Percentiles rank a stretch among this genome's conserved stretches.
Conservation (phyloP, 2,797 vertebrate species). For the Hippopotamyrus pictus region DNA sequence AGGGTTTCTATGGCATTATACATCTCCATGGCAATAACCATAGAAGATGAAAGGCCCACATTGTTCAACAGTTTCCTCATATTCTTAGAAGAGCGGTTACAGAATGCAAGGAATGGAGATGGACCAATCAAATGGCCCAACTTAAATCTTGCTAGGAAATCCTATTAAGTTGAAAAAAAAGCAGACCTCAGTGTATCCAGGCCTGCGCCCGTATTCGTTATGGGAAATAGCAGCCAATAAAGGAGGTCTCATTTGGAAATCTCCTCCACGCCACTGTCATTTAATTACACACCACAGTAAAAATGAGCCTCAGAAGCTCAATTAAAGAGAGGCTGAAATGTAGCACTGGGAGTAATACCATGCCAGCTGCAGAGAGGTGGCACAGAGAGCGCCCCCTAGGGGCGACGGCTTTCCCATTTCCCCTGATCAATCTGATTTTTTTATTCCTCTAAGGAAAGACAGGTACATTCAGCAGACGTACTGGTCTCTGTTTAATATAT, state of each 20-base stretch:
- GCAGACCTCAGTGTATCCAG: background rate
- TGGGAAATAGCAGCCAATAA: background rate
- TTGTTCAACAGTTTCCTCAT: constrained; percentile 11
- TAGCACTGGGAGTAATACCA: background rate
- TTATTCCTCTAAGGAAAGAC: background rate
- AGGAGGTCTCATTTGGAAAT: background rate
- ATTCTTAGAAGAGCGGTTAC: background rate
- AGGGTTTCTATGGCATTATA: background rate
- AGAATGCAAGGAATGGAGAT: background rate
- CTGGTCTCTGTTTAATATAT: background rate
- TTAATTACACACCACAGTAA: constrained; percentile 54
- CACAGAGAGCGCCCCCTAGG: background rate
- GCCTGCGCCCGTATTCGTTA: background rate
- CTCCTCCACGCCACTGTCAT: constrained; percentile 36
- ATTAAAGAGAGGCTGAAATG: constrained; percentile 27
- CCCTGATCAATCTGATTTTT: background rate
- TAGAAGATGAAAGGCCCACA: background rate
- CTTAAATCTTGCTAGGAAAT: constrained; percentile 1
- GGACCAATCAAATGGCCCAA: background rate
- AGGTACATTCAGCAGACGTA: background rate
- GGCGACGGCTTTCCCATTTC: background rate
- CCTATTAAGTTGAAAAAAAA: background rate
- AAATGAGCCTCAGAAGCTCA: constrained; percentile 47
- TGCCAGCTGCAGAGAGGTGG: background rate
- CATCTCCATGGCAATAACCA: background rate